Evolutionary conservation across 2,113 vertebrate species (phyloP).

Genomic region (Sciurus niger): DNA sequence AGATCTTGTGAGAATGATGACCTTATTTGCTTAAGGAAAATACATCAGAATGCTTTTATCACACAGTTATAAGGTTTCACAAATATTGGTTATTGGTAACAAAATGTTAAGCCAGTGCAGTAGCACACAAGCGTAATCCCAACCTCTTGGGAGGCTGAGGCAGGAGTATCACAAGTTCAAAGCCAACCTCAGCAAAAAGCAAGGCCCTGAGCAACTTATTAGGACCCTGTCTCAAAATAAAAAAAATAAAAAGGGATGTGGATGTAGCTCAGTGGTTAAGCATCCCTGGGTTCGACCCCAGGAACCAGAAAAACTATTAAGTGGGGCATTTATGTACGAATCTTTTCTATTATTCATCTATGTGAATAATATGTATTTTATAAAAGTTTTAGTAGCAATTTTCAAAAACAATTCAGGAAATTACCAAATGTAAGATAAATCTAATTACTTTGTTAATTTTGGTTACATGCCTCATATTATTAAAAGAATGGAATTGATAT

Average conservation of each 20-base stretch:
- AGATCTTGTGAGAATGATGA: neutral
- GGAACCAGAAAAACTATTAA: too few species aligned
- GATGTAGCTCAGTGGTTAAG: too few species aligned
- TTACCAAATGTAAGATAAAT: constrained; percentile 85
- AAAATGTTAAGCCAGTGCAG: constrained; percentile 23
- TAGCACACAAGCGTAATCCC: too few species aligned
- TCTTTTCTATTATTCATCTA: constrained; percentile 5
- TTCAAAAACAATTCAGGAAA: constrained; percentile 88
- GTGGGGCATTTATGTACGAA: neutral
- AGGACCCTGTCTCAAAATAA: too few species aligned
- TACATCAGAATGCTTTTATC: neutral
- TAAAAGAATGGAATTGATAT: constrained; percentile 87
- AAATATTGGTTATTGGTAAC: neutral
- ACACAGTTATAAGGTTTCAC: neutral
- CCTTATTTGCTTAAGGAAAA: constrained; percentile 29
- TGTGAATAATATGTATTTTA: constrained; percentile 73
- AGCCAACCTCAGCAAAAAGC: too few species aligned
- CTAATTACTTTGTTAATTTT: constrained; percentile 87
- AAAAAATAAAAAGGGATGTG: too few species aligned
- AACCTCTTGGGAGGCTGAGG: too few species aligned
- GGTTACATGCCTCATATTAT: constrained; percentile 86
- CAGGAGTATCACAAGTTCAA: too few species aligned
- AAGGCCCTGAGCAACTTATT: too few species aligned
- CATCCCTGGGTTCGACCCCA: too few species aligned
- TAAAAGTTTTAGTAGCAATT: constrained; percentile 86